phyloP scores from a whole-genome alignment of 1,140 invertebrate species.

The Habropoda laboriosa region DNA sequence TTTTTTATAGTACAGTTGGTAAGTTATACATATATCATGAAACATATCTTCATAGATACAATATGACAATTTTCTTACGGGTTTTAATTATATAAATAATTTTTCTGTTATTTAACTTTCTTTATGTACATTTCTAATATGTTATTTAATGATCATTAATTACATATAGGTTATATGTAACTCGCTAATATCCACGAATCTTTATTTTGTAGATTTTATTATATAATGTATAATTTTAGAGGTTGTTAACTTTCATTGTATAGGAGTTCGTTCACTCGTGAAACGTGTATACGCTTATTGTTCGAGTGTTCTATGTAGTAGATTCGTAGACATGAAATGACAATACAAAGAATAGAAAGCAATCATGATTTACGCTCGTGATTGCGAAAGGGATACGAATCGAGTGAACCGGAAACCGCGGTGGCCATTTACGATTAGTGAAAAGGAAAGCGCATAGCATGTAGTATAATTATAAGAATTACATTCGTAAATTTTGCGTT shows the following conservation, averaged over 20 bases:
- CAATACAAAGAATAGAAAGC: conserved; percentile 11
- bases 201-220: too few relatives aligned
- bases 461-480: neutral
- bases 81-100: neutral
- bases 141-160: too few relatives aligned
- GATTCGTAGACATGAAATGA: neutral
- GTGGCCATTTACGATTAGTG: conserved; percentile 28
- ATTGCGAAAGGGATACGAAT: conserved; percentile 23
- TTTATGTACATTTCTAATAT: too few relatives aligned
- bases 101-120: too few relatives aligned
- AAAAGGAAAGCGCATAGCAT: conserved; percentile 40
- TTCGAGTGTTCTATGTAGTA: too few relatives aligned
- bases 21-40: too few relatives aligned
- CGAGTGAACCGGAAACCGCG: conserved; percentile 8
- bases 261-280: neutral
- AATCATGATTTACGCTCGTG: neutral
- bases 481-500: conserved; percentile 13
- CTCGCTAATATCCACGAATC: too few relatives aligned
- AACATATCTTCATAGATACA: too few relatives aligned
- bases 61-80: too few relatives aligned
- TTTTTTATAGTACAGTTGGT: too few relatives aligned
- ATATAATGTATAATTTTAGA: neutral
- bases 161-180: too few relatives aligned
- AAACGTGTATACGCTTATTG: too few relatives aligned
- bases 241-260: neutral